phyloP scores from a whole-genome alignment of 2,888 invertebrate species.

The Dynastes tityus region DNA sequence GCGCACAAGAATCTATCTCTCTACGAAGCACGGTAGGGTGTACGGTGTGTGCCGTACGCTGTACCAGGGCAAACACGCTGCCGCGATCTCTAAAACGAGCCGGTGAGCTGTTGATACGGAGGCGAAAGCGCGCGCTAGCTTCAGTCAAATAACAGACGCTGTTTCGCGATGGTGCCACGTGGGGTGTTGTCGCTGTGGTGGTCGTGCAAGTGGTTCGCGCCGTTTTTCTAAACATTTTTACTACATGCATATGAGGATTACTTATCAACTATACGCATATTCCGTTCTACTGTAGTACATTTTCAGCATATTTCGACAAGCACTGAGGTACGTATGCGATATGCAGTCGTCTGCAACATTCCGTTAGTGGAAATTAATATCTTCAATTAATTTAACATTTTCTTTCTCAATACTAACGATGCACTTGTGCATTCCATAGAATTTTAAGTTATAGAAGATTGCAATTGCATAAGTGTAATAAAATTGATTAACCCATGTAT shows the following conservation, averaged over 20 bases:
- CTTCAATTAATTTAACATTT: too few species aligned
- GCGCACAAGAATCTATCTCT: slow-evolving; percentile 9
- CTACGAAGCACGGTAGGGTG: too few species aligned
- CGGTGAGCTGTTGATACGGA: slow-evolving; percentile 23
- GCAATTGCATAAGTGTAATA: too few species aligned
- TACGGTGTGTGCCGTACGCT: background rate
- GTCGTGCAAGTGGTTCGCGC: slow-evolving; percentile 50
- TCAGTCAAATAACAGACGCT: slow-evolving; percentile 45
- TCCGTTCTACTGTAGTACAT: background rate
- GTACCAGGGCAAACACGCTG: slow-evolving; percentile 19
- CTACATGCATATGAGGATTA: slow-evolving; percentile 34
- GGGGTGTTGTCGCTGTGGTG: slow-evolving; percentile 49
- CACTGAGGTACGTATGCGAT: slow-evolving; percentile 1
- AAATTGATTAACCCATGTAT: too few species aligned
- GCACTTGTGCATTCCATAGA: too few species aligned
- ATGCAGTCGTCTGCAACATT: background rate
- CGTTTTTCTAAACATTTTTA: slow-evolving; percentile 39
- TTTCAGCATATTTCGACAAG: background rate
- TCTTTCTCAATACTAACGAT: too few species aligned
- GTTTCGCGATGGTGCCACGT: slow-evolving; percentile 51
- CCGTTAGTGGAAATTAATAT: too few species aligned
- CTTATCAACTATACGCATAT: slow-evolving; percentile 9
- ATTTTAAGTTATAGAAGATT: too few species aligned
- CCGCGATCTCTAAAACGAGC: slow-evolving; percentile 5
- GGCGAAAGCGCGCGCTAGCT: slow-evolving; percentile 31